Percentiles rank a stretch among this genome's conserved stretches.
These are phyloP conservation scores for Amphipoea oculea DNA, from an alignment of 2,888 invertebrate species.

Conservation along the genomic window DNA sequence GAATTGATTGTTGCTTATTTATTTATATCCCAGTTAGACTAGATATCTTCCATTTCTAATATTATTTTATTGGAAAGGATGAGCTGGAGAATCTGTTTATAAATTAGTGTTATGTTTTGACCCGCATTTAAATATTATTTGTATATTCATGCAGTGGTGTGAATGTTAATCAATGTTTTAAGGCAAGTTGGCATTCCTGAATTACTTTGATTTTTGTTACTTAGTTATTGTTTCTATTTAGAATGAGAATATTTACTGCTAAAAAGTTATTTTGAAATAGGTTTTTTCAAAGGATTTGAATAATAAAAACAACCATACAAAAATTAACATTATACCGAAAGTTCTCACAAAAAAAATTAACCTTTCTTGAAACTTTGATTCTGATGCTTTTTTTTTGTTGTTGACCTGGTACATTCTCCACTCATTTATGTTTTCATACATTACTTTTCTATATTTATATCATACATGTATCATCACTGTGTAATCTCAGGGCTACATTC, in stretches of 20 bases:
- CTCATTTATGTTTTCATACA: conserved; percentile 12
- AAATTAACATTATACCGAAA: conserved; percentile 4
- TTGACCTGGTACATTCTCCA: conserved; percentile 11
- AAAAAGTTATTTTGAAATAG: conserved; percentile 1
- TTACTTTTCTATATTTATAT: neutral
- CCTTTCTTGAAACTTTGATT: neutral
- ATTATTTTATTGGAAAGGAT: conserved; percentile 45
- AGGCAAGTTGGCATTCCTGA: conserved; percentile 42
- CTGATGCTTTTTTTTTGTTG: neutral
- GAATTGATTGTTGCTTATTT: conserved; percentile 55
- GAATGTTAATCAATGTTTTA: conserved; percentile 39
- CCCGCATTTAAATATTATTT: conserved; percentile 43
- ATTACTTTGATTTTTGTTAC: conserved; percentile 42
- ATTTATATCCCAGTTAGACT: conserved; percentile 52
- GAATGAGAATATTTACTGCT: conserved; percentile 7
- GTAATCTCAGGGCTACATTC: neutral
- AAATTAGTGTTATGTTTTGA: conserved; percentile 33
- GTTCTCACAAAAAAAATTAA: neutral
- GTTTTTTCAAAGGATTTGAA: neutral
- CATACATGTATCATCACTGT: conserved; percentile 2
- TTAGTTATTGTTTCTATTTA: conserved; percentile 28
- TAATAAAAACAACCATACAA: neutral
- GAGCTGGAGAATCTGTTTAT: conserved; percentile 42
- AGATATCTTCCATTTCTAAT: conserved; percentile 38
- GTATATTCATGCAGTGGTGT: conserved; percentile 44